phyloP scores from a whole-genome alignment of 1,140 invertebrate genomes.

The Papilio aristodemus region DNA sequence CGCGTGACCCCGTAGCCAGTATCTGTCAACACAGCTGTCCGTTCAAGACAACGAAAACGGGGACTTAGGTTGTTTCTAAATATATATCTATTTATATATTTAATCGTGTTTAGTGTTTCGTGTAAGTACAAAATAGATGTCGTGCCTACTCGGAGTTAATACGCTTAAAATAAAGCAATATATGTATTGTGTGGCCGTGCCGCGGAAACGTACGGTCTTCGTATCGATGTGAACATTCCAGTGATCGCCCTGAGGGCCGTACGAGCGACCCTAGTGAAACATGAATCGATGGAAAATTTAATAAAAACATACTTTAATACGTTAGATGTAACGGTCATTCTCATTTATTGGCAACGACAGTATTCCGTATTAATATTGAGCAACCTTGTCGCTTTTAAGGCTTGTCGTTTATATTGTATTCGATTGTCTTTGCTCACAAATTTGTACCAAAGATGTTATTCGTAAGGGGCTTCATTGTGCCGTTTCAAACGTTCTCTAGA shows the following conservation, averaged over 20 bases:
- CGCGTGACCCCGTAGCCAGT: constrained; percentile 60
- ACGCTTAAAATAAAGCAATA: constrained; percentile 75
- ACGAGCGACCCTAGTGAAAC: constrained; percentile 41
- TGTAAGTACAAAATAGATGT: constrained; percentile 74
- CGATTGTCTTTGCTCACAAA: constrained; percentile 73
- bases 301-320: constrained; percentile 23
- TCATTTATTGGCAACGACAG: constrained; percentile 53
- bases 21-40: constrained; percentile 62
- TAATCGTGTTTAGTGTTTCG: constrained; percentile 59
- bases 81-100: constrained; percentile 58
- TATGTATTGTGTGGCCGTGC: constrained; percentile 53
- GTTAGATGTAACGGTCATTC: constrained; percentile 40
- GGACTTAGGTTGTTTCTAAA: constrained; percentile 73
- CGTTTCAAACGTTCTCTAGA: constrained; percentile 14
- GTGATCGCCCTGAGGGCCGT: constrained; percentile 48
- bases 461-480: constrained; percentile 38
- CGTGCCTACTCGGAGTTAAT: constrained; percentile 68
- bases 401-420: constrained; percentile 52
- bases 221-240: constrained; percentile 68
- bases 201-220: constrained; percentile 44
- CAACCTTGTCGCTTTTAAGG: constrained; percentile 54
- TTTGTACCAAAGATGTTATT: constrained; percentile 72
- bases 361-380: constrained; percentile 56
- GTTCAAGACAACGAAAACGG: constrained; percentile 73
- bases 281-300: constrained; percentile 19